Conservation (phyloP, 2,888 invertebrate species). For the Notodonta ziczac region DNA sequence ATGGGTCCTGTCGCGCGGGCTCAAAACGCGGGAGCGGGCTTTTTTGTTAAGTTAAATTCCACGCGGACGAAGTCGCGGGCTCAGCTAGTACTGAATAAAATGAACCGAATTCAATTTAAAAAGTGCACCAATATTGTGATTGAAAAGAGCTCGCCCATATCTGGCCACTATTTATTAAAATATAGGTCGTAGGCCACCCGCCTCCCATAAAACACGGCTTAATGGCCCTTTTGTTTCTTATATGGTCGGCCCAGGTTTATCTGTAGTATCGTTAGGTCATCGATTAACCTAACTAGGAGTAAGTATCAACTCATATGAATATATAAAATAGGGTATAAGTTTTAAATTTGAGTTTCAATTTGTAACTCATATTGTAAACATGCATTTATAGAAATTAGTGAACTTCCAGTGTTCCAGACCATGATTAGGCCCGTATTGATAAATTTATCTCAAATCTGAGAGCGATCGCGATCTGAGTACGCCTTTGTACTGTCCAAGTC, state of each 20-base stretch:
- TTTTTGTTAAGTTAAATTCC: too few species aligned
- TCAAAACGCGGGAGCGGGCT: too few species aligned
- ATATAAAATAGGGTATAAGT: neutral
- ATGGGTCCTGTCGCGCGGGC: too few species aligned
- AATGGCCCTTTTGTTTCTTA: constrained; percentile 7
- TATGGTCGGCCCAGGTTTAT: constrained; percentile 2
- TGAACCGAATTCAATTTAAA: too few species aligned
- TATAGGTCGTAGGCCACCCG: constrained; percentile 6
- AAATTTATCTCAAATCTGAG: too few species aligned
- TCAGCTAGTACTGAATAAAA: too few species aligned
- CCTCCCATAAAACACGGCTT: constrained; percentile 6
- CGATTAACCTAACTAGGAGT: constrained; percentile 8
- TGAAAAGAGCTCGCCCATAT: neutral
- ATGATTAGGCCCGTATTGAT: too few species aligned
- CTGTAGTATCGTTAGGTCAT: constrained; percentile 8
- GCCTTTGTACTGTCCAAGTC: too few species aligned
- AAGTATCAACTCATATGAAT: constrained; percentile 1
- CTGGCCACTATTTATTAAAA: constrained; percentile 5
- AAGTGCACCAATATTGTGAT: neutral
- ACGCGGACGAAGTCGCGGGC: too few species aligned
- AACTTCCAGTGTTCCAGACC: too few species aligned
- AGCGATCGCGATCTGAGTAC: too few species aligned
- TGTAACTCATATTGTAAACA: neutral
- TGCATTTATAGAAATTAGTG: too few species aligned
- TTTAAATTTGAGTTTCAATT: neutral